Base-by-base conservation (phyloP, 2,797 vertebrate genomes). In the Phaenicophaeus curvirostris region DNA sequence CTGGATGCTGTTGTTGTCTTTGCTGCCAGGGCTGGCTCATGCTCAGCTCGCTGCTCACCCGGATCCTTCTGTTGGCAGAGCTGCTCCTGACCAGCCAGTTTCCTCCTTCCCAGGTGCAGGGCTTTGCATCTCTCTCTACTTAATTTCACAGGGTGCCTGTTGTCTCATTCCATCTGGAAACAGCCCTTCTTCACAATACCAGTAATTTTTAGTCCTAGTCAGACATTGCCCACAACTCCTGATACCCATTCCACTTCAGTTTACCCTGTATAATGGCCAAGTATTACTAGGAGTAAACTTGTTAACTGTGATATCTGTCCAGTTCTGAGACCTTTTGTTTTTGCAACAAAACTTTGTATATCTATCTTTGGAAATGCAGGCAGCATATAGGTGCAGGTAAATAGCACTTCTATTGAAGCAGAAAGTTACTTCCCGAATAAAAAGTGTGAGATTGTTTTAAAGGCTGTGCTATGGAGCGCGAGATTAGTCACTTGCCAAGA, bases 401-500 rank as follows among this genome's bases (percentile, higher is more conserved):
- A 57, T 2, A 63, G 37, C 25, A 13, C 7, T 89, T 92, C 11
- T 50, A 16, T 20, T 69, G 33, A 82, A 84, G 59, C 48, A 71
- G 82, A 90, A 92, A 87, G 79, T 84, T 66, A n/a, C 37, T 75
- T 87, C 66, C 71, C 7, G 2, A 58, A 23, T 65, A 69, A 91
- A 71, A 78, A 55, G 27, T 50, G 54, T 44, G 69, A 31, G 69
- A 48, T 14, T 73, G n/a, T 69, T 91, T 68, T 55, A 92, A 85
- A 77, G 65, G 35, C 66, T 94, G 84, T 37, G 50, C 61, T 83
- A 14, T 62, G 42, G 79, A 81, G 82, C 0, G 0, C 3, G 2
- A 78, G 80, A 93, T 94, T 94, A 94, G 82, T 86, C 92, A 88
- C 77, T 96, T 82, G 71, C 80, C 53, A 93, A 79, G 79, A 81